These are phyloP conservation scores for Styela plicata DNA, from an alignment of 23 tunicate species.

Conservation along the genomic window DNA sequence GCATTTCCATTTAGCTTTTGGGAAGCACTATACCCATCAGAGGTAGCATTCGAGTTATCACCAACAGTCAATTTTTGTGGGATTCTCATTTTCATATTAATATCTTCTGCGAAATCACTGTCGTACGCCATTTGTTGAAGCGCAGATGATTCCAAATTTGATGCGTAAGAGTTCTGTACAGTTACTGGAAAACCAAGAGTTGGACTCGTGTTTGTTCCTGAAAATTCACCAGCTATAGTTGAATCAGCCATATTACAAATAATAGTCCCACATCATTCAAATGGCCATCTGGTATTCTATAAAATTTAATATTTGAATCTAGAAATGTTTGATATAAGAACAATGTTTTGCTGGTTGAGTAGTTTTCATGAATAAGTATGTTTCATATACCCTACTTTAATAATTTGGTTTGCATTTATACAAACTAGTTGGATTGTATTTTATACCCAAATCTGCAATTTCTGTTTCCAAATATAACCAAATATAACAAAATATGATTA, in stretches of 20 bases:
- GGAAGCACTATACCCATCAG: not conserved
- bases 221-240: not conserved
- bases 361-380: no score
- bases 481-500: not conserved
- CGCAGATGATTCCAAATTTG: conserved; percentile 33
- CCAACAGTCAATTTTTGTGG: conserved; percentile 67
- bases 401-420: no score
- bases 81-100: conserved; percentile 69
- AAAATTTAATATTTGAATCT: no score
- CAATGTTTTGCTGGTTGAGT: not conserved
- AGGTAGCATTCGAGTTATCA: not conserved
- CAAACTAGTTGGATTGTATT: not conserved
- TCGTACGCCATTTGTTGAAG: conserved; percentile 49
- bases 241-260: no score
- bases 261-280: no score
- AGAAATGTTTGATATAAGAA: not conserved
- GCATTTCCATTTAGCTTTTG: conserved; percentile 1
- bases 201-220: not conserved
- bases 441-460: not conserved
- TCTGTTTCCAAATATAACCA: not conserved
- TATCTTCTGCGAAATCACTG: conserved; percentile 52
- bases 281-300: no score
- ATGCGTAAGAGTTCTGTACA: conserved; percentile 1
- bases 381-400: no score
- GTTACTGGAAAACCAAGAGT: not conserved